Evolutionary conservation across 2,113 vertebrate species (phyloP).

Genomic region (Spermophilus dauricus): DNA sequence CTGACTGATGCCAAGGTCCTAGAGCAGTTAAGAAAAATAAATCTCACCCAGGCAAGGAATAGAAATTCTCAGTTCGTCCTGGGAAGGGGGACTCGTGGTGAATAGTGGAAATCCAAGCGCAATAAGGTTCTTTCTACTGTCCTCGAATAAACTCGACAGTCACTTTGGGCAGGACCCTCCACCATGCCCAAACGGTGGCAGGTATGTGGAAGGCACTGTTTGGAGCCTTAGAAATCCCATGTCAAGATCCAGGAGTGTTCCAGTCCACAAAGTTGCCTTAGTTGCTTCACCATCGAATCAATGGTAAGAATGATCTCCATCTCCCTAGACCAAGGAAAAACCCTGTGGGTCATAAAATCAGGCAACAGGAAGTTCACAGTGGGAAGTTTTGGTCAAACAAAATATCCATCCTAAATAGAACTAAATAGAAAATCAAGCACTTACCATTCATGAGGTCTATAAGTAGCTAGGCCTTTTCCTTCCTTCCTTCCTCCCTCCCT

Average conservation of each 20-base stretch:
- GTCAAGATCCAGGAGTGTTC: neutral
- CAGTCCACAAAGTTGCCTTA: neutral
- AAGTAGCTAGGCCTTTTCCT: neutral
- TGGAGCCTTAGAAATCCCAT: slow-evolving; percentile 16
- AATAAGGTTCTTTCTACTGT: neutral
- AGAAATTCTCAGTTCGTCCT: slow-evolving; percentile 14
- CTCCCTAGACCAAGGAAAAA: neutral
- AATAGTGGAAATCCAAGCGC: neutral
- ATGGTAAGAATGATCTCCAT: slow-evolving; percentile 1
- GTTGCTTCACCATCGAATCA: neutral
- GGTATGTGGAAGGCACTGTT: neutral
- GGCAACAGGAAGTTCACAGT: neutral
- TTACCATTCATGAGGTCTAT: neutral
- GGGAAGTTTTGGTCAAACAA: neutral
- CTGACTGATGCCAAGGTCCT: neutral
- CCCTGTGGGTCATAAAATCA: neutral
- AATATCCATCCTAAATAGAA: neutral
- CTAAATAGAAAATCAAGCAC: neutral
- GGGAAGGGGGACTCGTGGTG: neutral
- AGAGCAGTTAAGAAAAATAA: slow-evolving; percentile 41
- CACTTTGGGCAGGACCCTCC: neutral
- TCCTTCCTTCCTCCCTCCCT: no score
- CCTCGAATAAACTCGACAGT: neutral
- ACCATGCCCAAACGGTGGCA: neutral
- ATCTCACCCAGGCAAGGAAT: neutral